A percentile compares a stretch with the other conserved stretches of the same genome.
phyloP scores from a whole-genome alignment of 2,113 vertebrate species.

The Cyphomyrus plagiostoma region DNA sequence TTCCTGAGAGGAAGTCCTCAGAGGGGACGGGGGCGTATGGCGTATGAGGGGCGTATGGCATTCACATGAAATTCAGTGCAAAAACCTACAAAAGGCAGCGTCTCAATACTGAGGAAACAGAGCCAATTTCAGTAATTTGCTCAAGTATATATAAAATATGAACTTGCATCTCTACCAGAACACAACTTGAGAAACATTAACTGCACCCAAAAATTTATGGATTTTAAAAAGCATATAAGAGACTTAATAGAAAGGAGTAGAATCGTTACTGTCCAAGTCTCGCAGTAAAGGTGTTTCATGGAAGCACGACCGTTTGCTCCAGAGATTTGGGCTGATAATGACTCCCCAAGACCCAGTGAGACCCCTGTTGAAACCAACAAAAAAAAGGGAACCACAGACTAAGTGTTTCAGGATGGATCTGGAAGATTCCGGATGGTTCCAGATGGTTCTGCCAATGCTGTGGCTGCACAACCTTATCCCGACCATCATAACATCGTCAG shows the following conservation, averaged over 20 bases:
- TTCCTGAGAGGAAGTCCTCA: conserved; percentile 33
- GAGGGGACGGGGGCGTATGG: background rate
- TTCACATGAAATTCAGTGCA: conserved; percentile 1
- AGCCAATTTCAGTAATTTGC: background rate
- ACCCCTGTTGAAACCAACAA: background rate
- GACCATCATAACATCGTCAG: background rate
- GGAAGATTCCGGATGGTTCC: background rate
- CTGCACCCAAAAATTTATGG: background rate
- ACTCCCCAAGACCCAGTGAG: background rate
- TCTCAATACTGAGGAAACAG: background rate
- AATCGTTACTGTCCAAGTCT: background rate
- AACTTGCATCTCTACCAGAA: background rate
- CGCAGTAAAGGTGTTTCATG: background rate
- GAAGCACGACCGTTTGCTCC: background rate
- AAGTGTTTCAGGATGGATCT: background rate
- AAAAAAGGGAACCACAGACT: background rate
- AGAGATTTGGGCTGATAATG: background rate
- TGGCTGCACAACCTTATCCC: background rate
- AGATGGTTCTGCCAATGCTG: background rate
- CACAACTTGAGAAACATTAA: background rate
- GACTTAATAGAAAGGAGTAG: background rate
- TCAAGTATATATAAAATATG: background rate
- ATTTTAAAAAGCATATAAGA: background rate
- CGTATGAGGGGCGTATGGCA: background rate
- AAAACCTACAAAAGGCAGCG: background rate